Evolutionary conservation across 2,113 vertebrate species (phyloP), one percentile per base, ranked within the genome.

Genomic region (Cichladusa arquata): DNA sequence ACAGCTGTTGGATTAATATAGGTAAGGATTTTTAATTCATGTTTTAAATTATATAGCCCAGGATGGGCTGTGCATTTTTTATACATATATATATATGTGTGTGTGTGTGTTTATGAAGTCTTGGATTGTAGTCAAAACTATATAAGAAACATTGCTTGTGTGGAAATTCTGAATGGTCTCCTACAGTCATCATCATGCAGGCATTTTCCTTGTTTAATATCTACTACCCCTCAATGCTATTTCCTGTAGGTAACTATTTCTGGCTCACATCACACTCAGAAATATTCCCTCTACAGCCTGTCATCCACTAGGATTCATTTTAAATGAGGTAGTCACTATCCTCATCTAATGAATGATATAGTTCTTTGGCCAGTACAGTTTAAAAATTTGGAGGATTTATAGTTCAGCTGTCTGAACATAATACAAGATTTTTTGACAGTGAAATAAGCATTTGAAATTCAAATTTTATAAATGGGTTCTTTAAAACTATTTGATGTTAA

Each of bases 381-480:
- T 65, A 77, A 90, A 86, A 73, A 86, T 88, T 93, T 78, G 74
- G 87, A 85, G 87, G 87, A 91, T 94, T 95, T 96, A 70, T 72
- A 88, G 54, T 80, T 95, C 74, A 90, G 62, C 79, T 91, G 50
- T 84, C 71, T 88, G 81, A 94, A 83, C 34, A 93, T 80, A 93
- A 90, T 86, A 51, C 31, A 62, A 74, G 81, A 66, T 85, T 93
- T 93, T 91, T 91, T 69, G 73, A 70, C 79, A 73, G 61, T 6
- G 33, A 91, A 93, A 82, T 87, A 80, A 77, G 42, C 54, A 90
- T 96, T 96, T 93, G 81, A 97, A 95, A 95, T 94, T 94, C 87
- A 91, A 54, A 96, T 95, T 90, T 95, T 83, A 57, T 92, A 91
- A 93, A 88, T 83, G 85, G 26, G 25, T 80, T 82, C 78, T 80